These are phyloP conservation scores for Palythoa grandiflora DNA, from an alignment of 92 coral and sea anemone species.

Conservation along the genomic window DNA sequence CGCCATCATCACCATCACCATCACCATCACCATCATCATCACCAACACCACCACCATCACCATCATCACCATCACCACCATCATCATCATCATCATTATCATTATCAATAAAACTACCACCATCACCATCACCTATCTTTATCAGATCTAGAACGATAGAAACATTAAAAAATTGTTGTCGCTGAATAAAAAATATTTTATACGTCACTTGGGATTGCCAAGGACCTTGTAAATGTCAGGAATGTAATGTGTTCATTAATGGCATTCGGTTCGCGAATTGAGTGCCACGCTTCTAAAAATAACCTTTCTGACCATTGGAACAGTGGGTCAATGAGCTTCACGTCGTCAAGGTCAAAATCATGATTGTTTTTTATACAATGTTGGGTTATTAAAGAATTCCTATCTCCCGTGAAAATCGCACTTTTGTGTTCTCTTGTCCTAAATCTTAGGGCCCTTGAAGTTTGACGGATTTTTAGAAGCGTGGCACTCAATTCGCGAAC, in stretches of 20 bases:
- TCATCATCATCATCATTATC: neutral
- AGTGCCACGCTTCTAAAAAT: too few relatives aligned
- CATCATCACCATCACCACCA: neutral
- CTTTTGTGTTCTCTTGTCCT: too few relatives aligned
- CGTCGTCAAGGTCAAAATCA: too few relatives aligned
- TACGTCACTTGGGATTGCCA: slow-evolving; percentile 15
- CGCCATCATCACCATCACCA: neutral
- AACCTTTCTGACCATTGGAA: too few relatives aligned
- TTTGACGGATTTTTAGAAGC: too few relatives aligned
- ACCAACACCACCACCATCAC: neutral
- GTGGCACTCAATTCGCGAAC: slow-evolving; percentile 15
- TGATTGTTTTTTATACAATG: too few relatives aligned
- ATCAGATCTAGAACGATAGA: neutral
- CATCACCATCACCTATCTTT: neutral
- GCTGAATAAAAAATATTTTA: slow-evolving; percentile 7
- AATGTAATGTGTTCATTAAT: slow-evolving; percentile 46
- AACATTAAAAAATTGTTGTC: neutral
- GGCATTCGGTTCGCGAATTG: slow-evolving; percentile 33
- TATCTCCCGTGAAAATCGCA: too few relatives aligned
- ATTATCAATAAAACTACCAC: neutral
- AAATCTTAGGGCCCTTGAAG: too few relatives aligned
- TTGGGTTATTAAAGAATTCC: too few relatives aligned
- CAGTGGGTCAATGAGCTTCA: too few relatives aligned
- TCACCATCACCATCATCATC: neutral
- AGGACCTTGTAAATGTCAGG: slow-evolving; percentile 15